Evolutionary conservation across 2,797 vertebrate genomes (phyloP).

Genomic region (Notoglanidium macrostoma): DNA sequence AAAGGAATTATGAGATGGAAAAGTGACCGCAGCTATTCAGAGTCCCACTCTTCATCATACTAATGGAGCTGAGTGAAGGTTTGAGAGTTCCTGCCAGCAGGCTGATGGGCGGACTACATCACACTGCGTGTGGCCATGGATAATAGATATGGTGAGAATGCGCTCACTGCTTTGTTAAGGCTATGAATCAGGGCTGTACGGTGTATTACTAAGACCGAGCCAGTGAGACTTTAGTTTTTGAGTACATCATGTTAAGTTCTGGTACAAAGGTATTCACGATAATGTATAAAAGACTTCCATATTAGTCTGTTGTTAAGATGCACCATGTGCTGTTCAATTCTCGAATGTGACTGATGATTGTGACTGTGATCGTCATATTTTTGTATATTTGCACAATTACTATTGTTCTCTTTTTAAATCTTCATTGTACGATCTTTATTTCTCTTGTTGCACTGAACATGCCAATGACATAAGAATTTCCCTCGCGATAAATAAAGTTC

Average conservation of each 20-base stretch:
- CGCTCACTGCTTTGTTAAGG: conserved; percentile 13
- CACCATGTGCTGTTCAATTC: not conserved
- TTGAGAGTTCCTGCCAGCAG: conserved; percentile 21
- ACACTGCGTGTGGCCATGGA: not conserved
- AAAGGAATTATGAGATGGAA: not conserved
- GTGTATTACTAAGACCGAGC: not conserved
- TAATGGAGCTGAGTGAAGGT: conserved; percentile 27
- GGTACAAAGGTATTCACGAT: not conserved
- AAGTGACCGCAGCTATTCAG: conserved; percentile 5
- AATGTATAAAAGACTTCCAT: not conserved
- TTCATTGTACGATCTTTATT: too few species aligned
- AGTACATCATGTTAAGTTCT: not conserved
- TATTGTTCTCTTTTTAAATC: too few species aligned
- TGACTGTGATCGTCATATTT: too few species aligned
- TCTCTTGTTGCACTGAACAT: too few species aligned
- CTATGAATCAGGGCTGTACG: conserved; percentile 19
- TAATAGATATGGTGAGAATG: conserved; percentile 12
- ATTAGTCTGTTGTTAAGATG: not conserved
- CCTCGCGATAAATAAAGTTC: too few species aligned
- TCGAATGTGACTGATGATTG: not conserved
- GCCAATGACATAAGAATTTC: too few species aligned
- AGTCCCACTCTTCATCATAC: conserved; percentile 26
- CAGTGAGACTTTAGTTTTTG: not conserved
- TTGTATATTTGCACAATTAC: too few species aligned
- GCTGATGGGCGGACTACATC: conserved; percentile 7